These are phyloP conservation scores for Listronotus bonariensis DNA, from an alignment of 1,140 invertebrate genomes.

Conservation along the genomic window DNA sequence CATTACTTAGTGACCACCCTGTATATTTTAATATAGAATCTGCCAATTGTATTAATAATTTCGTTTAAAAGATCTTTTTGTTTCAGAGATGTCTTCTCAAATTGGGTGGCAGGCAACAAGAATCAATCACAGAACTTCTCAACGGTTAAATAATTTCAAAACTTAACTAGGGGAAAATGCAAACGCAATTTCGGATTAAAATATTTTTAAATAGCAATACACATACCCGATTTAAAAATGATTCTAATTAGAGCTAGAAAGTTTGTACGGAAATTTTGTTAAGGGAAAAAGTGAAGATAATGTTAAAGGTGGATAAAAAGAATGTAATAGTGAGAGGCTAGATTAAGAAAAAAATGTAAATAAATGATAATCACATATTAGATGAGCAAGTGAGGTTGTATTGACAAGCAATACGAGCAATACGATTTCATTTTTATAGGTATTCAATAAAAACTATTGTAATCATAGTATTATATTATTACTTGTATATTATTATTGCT, in stretches of 20 bases:
- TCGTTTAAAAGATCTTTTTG: slow-evolving; percentile 41
- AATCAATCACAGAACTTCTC: slow-evolving; percentile 68
- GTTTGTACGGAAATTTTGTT: slow-evolving; percentile 35
- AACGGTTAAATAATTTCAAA: slow-evolving; percentile 61
- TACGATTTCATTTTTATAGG: slow-evolving; percentile 47
- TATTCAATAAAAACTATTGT: slow-evolving; percentile 47
- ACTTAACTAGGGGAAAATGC: slow-evolving; percentile 35
- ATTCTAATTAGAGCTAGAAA: slow-evolving; percentile 36
- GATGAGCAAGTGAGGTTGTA: slow-evolving; percentile 43
- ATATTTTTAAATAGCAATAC: slow-evolving; percentile 39
- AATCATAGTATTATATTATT: slow-evolving; percentile 47
- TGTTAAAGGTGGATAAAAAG: slow-evolving; percentile 30
- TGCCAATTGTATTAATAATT: neutral
- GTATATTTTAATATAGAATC: too few relatives aligned
- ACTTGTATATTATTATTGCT: slow-evolving; percentile 33
- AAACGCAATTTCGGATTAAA: slow-evolving; percentile 13
- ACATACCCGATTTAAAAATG: slow-evolving; percentile 28
- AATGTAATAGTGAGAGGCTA: slow-evolving; percentile 49
- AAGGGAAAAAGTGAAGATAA: slow-evolving; percentile 32
- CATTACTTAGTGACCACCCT: too few relatives aligned
- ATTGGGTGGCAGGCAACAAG: slow-evolving; percentile 85
- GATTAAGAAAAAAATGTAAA: slow-evolving; percentile 44
- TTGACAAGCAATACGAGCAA: slow-evolving; percentile 50
- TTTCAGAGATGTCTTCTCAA: slow-evolving; percentile 86
- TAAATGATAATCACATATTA: slow-evolving; percentile 51